Percentiles rank a stretch among this genome's conserved stretches.
These are phyloP conservation scores for Bujurquina vittata DNA, from an alignment of 2,113 vertebrate species.

Conservation along the genomic window DNA sequence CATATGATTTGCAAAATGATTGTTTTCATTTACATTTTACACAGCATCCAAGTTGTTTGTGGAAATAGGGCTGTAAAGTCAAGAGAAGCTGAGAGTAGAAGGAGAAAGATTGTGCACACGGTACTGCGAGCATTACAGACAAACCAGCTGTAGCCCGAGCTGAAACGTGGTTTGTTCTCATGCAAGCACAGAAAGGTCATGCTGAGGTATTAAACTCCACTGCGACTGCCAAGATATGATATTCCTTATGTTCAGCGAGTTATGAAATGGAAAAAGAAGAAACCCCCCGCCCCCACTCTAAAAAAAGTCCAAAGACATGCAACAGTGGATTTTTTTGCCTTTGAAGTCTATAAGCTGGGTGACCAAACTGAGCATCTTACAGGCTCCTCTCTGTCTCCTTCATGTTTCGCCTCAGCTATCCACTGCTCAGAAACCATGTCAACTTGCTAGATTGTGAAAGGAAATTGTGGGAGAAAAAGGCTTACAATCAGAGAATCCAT, in stretches of 20 bases:
- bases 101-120: not conserved
- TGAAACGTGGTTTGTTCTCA: not conserved
- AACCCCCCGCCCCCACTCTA: not conserved
- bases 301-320: not conserved
- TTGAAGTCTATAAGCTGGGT: not conserved
- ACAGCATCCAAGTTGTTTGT: too few species aligned
- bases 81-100: too few species aligned
- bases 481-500: not conserved
- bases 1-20: too few species aligned
- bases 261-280: not conserved
- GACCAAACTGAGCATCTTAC: constrained; percentile 51
- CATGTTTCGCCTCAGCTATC: constrained; percentile 25
- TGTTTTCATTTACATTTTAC: too few species aligned
- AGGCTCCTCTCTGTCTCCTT: constrained; percentile 45
- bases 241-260: not conserved
- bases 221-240: not conserved
- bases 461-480: not conserved
- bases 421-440: constrained; percentile 10
- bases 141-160: not conserved
- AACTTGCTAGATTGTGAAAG: constrained; percentile 44
- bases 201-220: not conserved
- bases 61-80: too few species aligned
- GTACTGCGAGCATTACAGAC: not conserved
- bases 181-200: not conserved
- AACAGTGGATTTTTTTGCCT: not conserved